Base-by-base conservation (phyloP, 2,888 invertebrate genomes). In the Altica lythri region DNA sequence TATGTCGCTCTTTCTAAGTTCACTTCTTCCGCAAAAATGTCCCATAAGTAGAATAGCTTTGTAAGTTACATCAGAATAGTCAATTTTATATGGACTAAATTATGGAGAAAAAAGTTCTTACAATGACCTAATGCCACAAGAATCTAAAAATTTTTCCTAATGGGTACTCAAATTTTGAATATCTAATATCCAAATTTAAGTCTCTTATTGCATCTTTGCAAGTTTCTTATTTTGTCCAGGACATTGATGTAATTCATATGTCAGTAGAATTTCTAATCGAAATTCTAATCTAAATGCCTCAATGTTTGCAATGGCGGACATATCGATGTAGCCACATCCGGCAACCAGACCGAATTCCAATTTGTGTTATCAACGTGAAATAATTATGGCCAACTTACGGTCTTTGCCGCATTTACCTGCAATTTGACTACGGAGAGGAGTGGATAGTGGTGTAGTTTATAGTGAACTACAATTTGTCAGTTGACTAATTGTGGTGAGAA, bases 321-420 rank as follows among this genome's bases (percentile, higher is more conserved):
- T 53, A 48, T 53, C 48, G 48, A 53, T 48, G 48, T 53, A 48
- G 29, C 48, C 48, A 44, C 48, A 48, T 48, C 53, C 48, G 53
- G 44, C 53, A 44, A 10, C 48, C 22, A 44, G 43, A 53, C 44
- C 48, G 25, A 53, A 53, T 53, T 48, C 53, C 53, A 53, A 53
- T 53, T 53, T 53, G 48, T 44, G 44, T 48, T 48, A 53, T 53
- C 53, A 53, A 53, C 53, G 48, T 44, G 48, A 38, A 38, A 53
- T 53, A 43, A 44, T 48, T 48, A 44, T 35, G 42, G 50, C 3
- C 19, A 35, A 43, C 43, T 50, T 50, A 50, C 2, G 18, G 22
- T 10, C 13, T 14, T 27, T 34, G 37, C 43, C 35, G 44, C 43
- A 53, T 35, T 53, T 48, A 48, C 43, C 43, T 44, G 25, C 27